Base-by-base conservation (phyloP, 2,888 invertebrate species). In the Drosophila aldrichi region DNA sequence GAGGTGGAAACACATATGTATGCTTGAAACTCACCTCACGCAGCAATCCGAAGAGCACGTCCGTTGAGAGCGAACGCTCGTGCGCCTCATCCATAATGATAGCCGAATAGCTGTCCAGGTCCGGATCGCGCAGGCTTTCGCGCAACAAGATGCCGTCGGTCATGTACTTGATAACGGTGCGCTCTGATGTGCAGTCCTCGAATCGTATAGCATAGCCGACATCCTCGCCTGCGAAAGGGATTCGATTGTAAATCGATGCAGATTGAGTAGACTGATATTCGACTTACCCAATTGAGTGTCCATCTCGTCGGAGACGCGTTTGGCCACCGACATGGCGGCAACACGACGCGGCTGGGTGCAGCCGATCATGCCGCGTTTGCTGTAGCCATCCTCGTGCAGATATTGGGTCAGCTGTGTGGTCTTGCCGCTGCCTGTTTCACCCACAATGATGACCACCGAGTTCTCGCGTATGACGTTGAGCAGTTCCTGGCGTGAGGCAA, bases 31-130 rank as follows among this genome's bases (percentile, higher is more conserved):
- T 95, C 88, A 97, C 97, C 95, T 98, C 98, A 91, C 98, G 94
- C 14, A 99, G 94, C 76, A 99, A 93, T 10, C 99, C 99, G 92
- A 99, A 99, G 44, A 99, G 95, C 59, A 99, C 99, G 92, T 99
- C 99, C 0, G 99, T 99, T 71, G 98, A 99, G 7, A 99, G 95
- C 0, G 99, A 99, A 2, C 99, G 94, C 93, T 99, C 99, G 93
- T 99, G 99, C 69, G 99, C 99, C 94, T 99, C 99, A 93, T 99
- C 99, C 99, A 99, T 99, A 82, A 99, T 99, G 82, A 99, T 95
- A 0, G 98, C 99, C 90, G 98, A 97, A 94, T 99, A 99, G 91
- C 98, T 95, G 93, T 99, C 99, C 77, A 99, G 94, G 93, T 99
- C 99, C 0, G 98, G 96, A 91, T 99, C 99, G 1, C 99, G 94